phyloP scores from a whole-genome alignment of 2,113 vertebrate species.

The Aegotheles bennettii region DNA sequence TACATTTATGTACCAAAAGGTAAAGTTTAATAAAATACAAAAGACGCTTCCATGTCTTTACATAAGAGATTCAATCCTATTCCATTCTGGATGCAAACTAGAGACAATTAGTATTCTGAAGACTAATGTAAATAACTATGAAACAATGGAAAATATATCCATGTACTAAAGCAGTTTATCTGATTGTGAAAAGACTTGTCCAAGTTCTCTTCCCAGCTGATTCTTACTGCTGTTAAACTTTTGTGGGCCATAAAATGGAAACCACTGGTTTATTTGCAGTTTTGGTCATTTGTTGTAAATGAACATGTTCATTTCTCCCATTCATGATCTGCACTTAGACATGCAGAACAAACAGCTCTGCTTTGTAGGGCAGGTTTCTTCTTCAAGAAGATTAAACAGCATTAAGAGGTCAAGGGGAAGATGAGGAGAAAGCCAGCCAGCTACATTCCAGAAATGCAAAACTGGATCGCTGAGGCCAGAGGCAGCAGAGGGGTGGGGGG shows the following conservation, averaged over 20 bases:
- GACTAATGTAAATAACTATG: neutral
- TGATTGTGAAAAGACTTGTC: neutral
- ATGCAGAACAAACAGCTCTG: neutral
- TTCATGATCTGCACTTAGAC: neutral
- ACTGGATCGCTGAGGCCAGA: neutral
- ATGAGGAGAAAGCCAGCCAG: constrained; percentile 24
- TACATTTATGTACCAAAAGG: neutral
- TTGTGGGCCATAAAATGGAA: neutral
- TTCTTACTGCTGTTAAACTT: neutral
- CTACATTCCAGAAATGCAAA: constrained; percentile 49
- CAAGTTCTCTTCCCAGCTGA: neutral
- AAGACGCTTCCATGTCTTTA: neutral
- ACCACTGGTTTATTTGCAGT: neutral
- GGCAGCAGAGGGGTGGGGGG: neutral
- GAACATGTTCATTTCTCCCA: neutral
- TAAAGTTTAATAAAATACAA: constrained; percentile 3
- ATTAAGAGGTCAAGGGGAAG: constrained; percentile 57
- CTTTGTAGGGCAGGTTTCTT: neutral
- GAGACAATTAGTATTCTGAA: neutral
- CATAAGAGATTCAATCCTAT: neutral
- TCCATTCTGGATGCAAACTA: neutral
- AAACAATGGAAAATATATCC: neutral
- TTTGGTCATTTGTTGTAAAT: neutral
- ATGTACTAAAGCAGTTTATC: neutral
- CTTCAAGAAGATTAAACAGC: constrained; percentile 49